phyloP scores from a whole-genome alignment of 1,140 invertebrate species.

The Macrotrachela quadricornifera region DNA sequence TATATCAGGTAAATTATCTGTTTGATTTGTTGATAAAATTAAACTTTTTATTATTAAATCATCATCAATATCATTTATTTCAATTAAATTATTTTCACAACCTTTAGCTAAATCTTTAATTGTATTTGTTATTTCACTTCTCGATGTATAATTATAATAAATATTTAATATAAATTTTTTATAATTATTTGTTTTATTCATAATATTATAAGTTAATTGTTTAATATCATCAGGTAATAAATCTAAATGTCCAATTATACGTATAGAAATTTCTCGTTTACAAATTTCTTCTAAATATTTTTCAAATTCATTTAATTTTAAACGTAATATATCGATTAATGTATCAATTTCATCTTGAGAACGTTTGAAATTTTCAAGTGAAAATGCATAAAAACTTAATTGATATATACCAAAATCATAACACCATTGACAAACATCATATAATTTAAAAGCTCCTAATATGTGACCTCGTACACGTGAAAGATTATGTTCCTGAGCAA shows the following conservation, averaged over 20 bases:
- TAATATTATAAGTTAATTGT: slow-evolving; percentile 50
- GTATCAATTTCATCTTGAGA: slow-evolving; percentile 68
- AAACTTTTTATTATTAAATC: slow-evolving; percentile 39
- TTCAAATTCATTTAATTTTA: slow-evolving; percentile 49
- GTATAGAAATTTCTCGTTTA: slow-evolving; percentile 56
- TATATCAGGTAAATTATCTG: slow-evolving; percentile 39
- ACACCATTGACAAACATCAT: slow-evolving; percentile 54
- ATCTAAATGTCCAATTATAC: slow-evolving; percentile 64
- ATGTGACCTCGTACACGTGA: slow-evolving; percentile 57
- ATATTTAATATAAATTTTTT: slow-evolving; percentile 13
- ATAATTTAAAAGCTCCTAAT: slow-evolving; percentile 78
- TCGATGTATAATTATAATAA: slow-evolving; percentile 1
- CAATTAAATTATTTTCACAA: not conserved
- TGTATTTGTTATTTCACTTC: not conserved
- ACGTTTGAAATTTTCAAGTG: slow-evolving; percentile 96
- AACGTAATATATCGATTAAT: slow-evolving; percentile 60
- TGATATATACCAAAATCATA: slow-evolving; percentile 47
- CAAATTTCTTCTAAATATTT: slow-evolving; percentile 63
- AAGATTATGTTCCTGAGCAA: slow-evolving; percentile 57
- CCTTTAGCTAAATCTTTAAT: not conserved
- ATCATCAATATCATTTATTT: slow-evolving; percentile 49
- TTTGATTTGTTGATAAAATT: slow-evolving; percentile 54
- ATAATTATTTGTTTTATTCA: slow-evolving; percentile 57
- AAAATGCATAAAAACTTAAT: slow-evolving; percentile 96
- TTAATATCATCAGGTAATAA: slow-evolving; percentile 56